phyloP scores from a whole-genome alignment of 2,888 invertebrate species.

The Bombylius discolor region DNA sequence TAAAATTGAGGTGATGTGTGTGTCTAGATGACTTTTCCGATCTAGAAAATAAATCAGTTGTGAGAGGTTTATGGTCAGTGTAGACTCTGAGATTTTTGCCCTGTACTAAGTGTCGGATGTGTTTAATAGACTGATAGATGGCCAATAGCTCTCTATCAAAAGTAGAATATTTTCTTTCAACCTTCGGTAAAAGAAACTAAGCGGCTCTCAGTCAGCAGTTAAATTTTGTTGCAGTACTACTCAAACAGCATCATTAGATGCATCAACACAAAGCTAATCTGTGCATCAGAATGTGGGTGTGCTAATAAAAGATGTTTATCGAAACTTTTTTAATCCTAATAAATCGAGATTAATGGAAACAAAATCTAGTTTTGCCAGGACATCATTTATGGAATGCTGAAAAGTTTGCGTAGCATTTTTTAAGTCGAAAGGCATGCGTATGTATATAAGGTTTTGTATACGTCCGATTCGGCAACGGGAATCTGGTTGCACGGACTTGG shows the following conservation, averaged over 20 bases:
- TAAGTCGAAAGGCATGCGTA: no score
- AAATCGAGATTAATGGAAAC: no score
- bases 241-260: background rate
- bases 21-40: no score
- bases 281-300: background rate
- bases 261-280: background rate
- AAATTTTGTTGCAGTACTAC: background rate
- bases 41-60: no score
- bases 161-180: background rate
- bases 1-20: no score
- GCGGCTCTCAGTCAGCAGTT: background rate
- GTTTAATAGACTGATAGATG: background rate
- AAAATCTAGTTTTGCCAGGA: no score
- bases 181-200: background rate
- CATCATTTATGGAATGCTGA: conserved; percentile 16
- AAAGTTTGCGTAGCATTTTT: no score
- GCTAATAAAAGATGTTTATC: background rate
- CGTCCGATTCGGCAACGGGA: no score
- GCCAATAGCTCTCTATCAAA: no score
- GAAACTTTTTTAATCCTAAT: no score
- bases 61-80: background rate
- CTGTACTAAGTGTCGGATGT: background rate
- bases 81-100: background rate
- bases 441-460: no score
- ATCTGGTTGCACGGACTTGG: no score